A percentile compares a stretch with the other conserved stretches of the same genome.
Evolutionary conservation across 2,113 vertebrate species (phyloP).

Genomic region (Heloderma charlesbogerti): DNA sequence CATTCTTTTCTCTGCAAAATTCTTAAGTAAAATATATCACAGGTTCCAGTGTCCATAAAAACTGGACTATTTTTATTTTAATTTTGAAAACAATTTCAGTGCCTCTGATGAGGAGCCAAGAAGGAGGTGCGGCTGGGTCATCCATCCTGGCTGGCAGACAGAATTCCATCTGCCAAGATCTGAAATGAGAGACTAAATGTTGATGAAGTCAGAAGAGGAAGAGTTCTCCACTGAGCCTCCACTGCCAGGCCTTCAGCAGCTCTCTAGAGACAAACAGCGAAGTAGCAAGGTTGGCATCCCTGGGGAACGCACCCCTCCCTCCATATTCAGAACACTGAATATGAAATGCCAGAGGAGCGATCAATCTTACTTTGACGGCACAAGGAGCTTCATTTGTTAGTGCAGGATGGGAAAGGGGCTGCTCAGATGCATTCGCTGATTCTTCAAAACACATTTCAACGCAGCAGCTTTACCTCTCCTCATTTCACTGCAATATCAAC

Average conservation of each 20-base stretch:
- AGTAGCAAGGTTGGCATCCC: conserved; percentile 70
- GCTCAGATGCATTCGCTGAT: conserved; percentile 80
- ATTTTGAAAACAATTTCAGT: conserved; percentile 83
- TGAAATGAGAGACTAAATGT: conserved; percentile 83
- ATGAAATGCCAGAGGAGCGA: conserved; percentile 87
- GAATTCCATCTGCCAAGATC: conserved; percentile 84
- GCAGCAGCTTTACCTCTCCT: conserved; percentile 69
- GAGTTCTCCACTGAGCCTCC: conserved; percentile 67
- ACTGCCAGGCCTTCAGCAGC: conserved; percentile 73
- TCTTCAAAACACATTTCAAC: conserved; percentile 83
- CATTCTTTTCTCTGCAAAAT: conserved; percentile 24
- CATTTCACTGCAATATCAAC: conserved; percentile 38
- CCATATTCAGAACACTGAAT: conserved; percentile 88
- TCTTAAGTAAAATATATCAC: conserved; percentile 81
- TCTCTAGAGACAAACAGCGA: conserved; percentile 67
- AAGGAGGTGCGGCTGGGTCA: conserved; percentile 52
- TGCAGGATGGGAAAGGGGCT: conserved; percentile 79
- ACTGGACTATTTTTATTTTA: conserved; percentile 82
- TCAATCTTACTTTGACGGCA: conserved; percentile 90
- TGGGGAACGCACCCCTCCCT: conserved; percentile 77
- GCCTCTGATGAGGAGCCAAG: conserved; percentile 44
- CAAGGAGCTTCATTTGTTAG: conserved; percentile 84
- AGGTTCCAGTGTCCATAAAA: conserved; percentile 78
- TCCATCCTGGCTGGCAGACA: conserved; percentile 79
- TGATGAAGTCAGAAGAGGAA: conserved; percentile 83